Evolutionary conservation across 2,797 vertebrate genomes (phyloP), one percentile per base, ranked within the genome.

Genomic region (Characodon lateralis): DNA sequence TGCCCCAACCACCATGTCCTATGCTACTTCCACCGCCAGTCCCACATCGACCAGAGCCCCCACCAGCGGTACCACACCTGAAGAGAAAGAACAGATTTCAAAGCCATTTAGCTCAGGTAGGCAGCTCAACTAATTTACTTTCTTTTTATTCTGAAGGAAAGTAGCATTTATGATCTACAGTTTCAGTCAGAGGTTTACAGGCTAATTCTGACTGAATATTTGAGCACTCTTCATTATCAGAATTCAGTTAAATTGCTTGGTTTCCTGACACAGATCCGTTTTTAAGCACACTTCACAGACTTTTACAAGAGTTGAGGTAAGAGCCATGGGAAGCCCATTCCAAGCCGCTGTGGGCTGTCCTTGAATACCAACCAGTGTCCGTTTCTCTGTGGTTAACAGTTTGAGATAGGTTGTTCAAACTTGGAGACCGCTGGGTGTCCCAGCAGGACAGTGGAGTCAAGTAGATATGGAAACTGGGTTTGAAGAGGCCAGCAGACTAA

Each of bases 81-180:
- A 13, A 9, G 6, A 71, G 12, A 76, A 72, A 12, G 22, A 0
- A 50, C 53, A 73, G 28, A 16, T 78, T 6, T 55, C 87, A 0
- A 1, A 78, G 6, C 65, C 61, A 51, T 78, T 88, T 8, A 86
- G 87, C 73, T 73, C 79, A 90, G 91, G 91, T 92, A 69, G 5
- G 51, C 14, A 39, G 22, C 1, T 10, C n/a, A n/a, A 39, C 16
- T 43, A 14, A 6, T n/a, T 41, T 2, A 7, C 22, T 46, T 69
- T 69, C 53, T 24, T 24, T 24, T 14, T 7, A 39, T 46, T 46
- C 39, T 26, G 46, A n/a, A 46, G 22, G 3, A 66, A 43, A n/a
- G 56, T 10, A 55, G 6, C 55, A 24, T 56, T n/a, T 9, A 9
- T 56, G 22, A n/a, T n/a, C 22, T 51, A 16, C 50, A n/a, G 22